These are phyloP conservation scores for Melanostoma scalare DNA, from an alignment of 2,888 invertebrate species.

Conservation along the genomic window DNA sequence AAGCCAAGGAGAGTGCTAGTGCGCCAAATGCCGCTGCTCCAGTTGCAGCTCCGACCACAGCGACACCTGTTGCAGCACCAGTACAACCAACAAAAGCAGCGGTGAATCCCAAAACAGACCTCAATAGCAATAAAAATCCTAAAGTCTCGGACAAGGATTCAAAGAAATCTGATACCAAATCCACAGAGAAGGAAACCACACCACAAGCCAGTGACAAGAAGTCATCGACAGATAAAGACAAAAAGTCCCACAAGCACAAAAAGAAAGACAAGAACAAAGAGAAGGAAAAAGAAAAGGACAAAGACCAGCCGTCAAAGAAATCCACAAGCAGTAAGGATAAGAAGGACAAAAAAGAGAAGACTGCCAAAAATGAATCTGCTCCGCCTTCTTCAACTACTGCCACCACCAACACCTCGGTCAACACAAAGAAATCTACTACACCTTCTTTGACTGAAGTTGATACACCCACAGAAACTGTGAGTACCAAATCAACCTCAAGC, in stretches of 20 bases:
- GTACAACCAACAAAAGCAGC: constrained; percentile 34
- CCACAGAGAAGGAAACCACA: constrained; percentile 67
- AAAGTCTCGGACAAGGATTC: constrained; percentile 74
- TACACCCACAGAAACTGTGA: constrained; percentile 76
- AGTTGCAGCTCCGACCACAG: constrained; percentile 59
- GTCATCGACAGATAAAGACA: constrained; percentile 81
- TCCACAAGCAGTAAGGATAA: constrained; percentile 65
- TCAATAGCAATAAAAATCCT: constrained; percentile 66
- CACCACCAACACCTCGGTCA: constrained; percentile 41
- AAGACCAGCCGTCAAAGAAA: constrained; percentile 76
- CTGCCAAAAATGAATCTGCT: constrained; percentile 67
- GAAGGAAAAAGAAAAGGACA: constrained; percentile 85
- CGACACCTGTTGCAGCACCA: constrained; percentile 20
- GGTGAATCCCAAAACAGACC: constrained; percentile 54
- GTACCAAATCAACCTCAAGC: constrained; percentile 51
- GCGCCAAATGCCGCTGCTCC: constrained; percentile 34
- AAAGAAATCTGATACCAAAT: constrained; percentile 71
- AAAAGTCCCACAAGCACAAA: constrained; percentile 85
- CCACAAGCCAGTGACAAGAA: constrained; percentile 54
- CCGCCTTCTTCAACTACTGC: constrained; percentile 50
- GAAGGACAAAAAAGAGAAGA: constrained; percentile 73
- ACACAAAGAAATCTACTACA: constrained; percentile 69
- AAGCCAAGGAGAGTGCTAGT: constrained; percentile 37
- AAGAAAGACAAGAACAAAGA: constrained; percentile 87
- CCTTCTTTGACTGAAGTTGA: constrained; percentile 16